phyloP scores from a whole-genome alignment of 2,888 invertebrate genomes.

The Ceriagrion tenellum region DNA sequence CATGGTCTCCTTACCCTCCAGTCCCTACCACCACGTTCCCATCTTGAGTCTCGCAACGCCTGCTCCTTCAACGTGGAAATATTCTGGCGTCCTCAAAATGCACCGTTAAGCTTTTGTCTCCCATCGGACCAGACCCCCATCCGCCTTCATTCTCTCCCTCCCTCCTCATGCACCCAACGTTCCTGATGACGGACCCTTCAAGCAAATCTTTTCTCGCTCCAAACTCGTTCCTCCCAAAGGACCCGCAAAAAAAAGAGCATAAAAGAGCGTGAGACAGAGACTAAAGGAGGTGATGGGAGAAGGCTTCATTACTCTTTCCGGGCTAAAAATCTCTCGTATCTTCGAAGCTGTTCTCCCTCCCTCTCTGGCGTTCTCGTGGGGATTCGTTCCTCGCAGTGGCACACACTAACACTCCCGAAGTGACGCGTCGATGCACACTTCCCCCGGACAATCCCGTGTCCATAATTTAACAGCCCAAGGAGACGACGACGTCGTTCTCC shows the following conservation, averaged over 20 bases:
- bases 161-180: not conserved
- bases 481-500: too few species aligned
- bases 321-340: not conserved
- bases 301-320: not conserved
- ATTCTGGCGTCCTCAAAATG: too few species aligned
- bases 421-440: not conserved
- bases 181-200: not conserved
- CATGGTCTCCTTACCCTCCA: not conserved
- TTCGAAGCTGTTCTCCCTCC: not conserved
- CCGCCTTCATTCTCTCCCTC: too few species aligned
- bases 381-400: not conserved
- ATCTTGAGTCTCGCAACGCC: too few species aligned
- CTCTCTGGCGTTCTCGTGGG: not conserved
- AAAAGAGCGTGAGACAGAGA: not conserved
- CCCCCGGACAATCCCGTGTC: not conserved
- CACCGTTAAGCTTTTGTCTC: too few species aligned
- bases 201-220: not conserved
- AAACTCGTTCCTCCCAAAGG: not conserved
- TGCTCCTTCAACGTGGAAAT: too few species aligned
- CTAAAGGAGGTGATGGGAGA: not conserved
- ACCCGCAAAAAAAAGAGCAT: not conserved
- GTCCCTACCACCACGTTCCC: not conserved
- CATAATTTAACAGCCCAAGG: not conserved
- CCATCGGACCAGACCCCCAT: too few species aligned
- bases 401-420: not conserved